phyloP scores from a whole-genome alignment of 1,140 invertebrate species.

The Sarcophaga peregrina region DNA sequence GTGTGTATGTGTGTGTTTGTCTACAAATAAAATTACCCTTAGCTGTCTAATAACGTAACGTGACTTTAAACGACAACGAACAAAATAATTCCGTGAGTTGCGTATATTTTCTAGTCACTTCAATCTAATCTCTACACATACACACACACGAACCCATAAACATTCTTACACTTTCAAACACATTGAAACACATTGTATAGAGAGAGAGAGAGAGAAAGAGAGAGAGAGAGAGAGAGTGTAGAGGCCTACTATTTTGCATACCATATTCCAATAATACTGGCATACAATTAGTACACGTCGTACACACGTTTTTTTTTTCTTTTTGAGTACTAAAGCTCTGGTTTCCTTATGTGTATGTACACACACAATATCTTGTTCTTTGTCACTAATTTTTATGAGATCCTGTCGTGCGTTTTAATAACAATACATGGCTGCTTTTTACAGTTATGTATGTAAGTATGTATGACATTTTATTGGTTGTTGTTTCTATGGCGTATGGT shows the following conservation, averaged over 20 bases:
- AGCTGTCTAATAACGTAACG: not conserved
- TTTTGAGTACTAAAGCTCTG: not conserved
- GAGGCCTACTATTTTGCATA: not conserved
- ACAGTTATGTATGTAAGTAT: not conserved
- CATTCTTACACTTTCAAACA: not conserved
- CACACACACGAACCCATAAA: not conserved
- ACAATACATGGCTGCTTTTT: not conserved
- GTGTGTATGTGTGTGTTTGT: not conserved
- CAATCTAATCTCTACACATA: not conserved
- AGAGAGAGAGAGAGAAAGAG: too few relatives aligned
- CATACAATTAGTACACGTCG: too few relatives aligned
- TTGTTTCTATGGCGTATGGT: not conserved
- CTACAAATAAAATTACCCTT: not conserved
- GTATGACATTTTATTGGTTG: not conserved
- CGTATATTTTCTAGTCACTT: slow-evolving; percentile 29
- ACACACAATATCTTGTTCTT: not conserved
- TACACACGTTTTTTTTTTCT: not conserved
- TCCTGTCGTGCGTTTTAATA: not conserved
- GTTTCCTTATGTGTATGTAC: not conserved
- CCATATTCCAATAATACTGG: not conserved
- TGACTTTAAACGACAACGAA: slow-evolving; percentile 37
- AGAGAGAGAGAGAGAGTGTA: too few relatives aligned
- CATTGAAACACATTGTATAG: too few relatives aligned
- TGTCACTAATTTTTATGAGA: slow-evolving; percentile 9
- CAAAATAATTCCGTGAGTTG: slow-evolving; percentile 23